These are phyloP conservation scores for Leptestheria dahalacensis DNA, from an alignment of 1,140 invertebrate genomes.

Conservation along the genomic window DNA sequence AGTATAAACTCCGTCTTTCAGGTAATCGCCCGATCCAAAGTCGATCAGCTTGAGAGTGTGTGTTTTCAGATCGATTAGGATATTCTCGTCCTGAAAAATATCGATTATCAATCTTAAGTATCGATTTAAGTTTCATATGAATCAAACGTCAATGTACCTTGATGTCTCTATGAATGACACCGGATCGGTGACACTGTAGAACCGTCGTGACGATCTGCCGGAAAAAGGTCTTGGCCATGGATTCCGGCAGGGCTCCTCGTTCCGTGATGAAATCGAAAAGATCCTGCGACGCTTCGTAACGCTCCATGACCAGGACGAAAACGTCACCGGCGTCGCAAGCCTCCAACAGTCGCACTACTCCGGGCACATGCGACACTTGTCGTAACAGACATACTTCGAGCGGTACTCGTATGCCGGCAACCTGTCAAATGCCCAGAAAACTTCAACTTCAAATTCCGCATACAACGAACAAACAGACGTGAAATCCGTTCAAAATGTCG, in stretches of 20 bases:
- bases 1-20: constrained; percentile 41
- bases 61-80: constrained; percentile 44
- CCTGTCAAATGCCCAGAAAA: background rate
- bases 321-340: constrained; percentile 39
- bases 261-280: constrained; percentile 54
- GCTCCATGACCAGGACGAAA: constrained; percentile 48
- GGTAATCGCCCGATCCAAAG: constrained; percentile 48
- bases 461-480: too few relatives aligned
- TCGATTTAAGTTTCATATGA: too few relatives aligned
- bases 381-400: constrained; percentile 43
- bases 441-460: too few relatives aligned
- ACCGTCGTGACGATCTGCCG: constrained; percentile 36
- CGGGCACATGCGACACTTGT: constrained; percentile 39
- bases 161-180: constrained; percentile 47
- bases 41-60: constrained; percentile 41
- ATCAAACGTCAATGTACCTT: constrained; percentile 35
- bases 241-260: constrained; percentile 38
- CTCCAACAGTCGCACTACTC: constrained; percentile 45
- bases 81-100: constrained; percentile 38
- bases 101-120: background rate
- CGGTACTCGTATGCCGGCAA: constrained; percentile 34
- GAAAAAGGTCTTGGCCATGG: constrained; percentile 35
- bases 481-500: too few relatives aligned
- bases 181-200: constrained; percentile 33
- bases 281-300: constrained; percentile 43